Conservation (phyloP, 2,888 invertebrate genomes). For the Apoda limacodes region DNA sequence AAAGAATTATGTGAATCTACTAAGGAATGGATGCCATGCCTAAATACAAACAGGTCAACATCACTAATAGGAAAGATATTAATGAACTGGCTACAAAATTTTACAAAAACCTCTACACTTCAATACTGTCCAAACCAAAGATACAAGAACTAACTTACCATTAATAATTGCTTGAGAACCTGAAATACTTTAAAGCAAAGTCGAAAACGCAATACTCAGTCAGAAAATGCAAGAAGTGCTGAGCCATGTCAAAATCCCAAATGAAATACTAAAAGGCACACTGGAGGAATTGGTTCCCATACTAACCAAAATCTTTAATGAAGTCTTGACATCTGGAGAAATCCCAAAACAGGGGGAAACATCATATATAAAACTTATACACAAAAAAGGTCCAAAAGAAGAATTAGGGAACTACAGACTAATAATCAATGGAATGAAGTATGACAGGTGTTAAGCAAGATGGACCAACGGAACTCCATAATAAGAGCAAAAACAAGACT, state of each 20-base stretch:
- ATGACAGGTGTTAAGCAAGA: not conserved
- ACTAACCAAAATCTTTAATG: slow-evolving; percentile 18
- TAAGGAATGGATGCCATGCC: slow-evolving; percentile 17
- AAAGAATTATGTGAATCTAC: slow-evolving; percentile 15
- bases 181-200: slow-evolving; percentile 11
- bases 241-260: slow-evolving; percentile 18
- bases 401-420: slow-evolving; percentile 18
- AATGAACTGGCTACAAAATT: slow-evolving; percentile 13
- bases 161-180: slow-evolving; percentile 3
- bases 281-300: slow-evolving; percentile 13
- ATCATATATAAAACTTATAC: slow-evolving; percentile 18
- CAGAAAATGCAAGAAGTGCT: slow-evolving; percentile 18
- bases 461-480: not conserved
- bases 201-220: slow-evolving; percentile 12
- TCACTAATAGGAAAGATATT: slow-evolving; percentile 8
- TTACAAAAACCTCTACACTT: slow-evolving; percentile 7
- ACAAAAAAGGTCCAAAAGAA: slow-evolving; percentile 16
- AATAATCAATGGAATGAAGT: too few relatives aligned
- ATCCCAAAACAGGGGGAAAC: slow-evolving; percentile 14
- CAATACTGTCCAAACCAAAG: slow-evolving; percentile 1
- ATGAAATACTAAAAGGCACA: slow-evolving; percentile 17
- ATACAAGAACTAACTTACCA: not conserved
- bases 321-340: slow-evolving; percentile 9
- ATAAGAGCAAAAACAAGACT: too few relatives aligned
- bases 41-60: slow-evolving; percentile 7